phyloP scores from a whole-genome alignment of 2,888 invertebrate genomes.

The Xanthorhoe spadicearia region DNA sequence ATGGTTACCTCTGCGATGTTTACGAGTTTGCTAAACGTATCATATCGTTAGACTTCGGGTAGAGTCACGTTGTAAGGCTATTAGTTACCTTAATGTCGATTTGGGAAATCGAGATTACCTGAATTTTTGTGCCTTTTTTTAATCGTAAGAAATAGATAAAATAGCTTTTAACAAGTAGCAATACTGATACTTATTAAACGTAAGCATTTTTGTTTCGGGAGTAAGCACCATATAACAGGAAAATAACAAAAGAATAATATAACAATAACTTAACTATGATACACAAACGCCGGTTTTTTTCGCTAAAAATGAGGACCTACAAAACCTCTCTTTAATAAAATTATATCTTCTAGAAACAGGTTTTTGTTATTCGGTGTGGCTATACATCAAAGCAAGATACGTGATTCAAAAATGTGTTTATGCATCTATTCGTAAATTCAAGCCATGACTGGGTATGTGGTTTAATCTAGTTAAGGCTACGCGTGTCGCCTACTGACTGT shows the following conservation, averaged over 20 bases:
- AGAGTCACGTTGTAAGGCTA: slow-evolving; percentile 26
- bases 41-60: slow-evolving; percentile 30
- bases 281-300: too few species aligned
- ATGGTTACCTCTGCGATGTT: slow-evolving; percentile 43
- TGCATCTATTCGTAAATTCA: background rate
- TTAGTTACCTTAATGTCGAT: slow-evolving; percentile 23
- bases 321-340: too few species aligned
- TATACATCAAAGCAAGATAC: background rate
- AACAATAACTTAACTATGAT: too few species aligned
- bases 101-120: slow-evolving; percentile 6
- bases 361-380: background rate
- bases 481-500: slow-evolving; percentile 11
- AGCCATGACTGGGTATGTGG: slow-evolving; percentile 3
- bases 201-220: too few species aligned
- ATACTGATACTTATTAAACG: too few species aligned
- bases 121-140: background rate
- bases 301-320: too few species aligned
- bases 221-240: too few species aligned
- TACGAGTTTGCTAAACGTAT: slow-evolving; percentile 41
- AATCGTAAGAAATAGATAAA: too few species aligned
- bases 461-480: slow-evolving; percentile 21
- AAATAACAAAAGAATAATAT: too few species aligned
- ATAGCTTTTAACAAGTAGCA: too few species aligned
- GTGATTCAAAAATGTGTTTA: background rate
- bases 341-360: background rate